Evolutionary conservation across 2,797 vertebrate species (phyloP).

Genomic region (Craterocephalus amniculus): DNA sequence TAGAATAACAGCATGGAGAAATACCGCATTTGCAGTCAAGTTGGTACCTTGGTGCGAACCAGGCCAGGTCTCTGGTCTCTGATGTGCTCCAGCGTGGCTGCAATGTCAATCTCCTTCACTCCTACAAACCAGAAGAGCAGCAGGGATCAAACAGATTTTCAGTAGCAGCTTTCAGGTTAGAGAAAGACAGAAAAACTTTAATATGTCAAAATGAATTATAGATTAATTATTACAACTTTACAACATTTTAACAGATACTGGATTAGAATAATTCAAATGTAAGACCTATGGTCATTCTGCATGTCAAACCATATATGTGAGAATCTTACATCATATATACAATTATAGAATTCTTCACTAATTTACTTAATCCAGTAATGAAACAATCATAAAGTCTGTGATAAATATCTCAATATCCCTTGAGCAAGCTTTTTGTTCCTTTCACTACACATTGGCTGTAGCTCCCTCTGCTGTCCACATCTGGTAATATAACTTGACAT

Average conservation of each 20-base stretch:
- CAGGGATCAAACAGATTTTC: background rate
- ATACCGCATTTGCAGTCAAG: background rate
- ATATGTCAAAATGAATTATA: background rate
- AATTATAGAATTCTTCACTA: background rate
- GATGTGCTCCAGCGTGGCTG: conserved; percentile 94
- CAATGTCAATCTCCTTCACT: conserved; percentile 98
- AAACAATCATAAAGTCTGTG: background rate
- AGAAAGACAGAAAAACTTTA: background rate
- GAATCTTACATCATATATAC: background rate
- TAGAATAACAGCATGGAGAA: background rate
- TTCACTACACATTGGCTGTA: background rate
- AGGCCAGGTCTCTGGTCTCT: conserved; percentile 94
- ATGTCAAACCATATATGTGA: background rate
- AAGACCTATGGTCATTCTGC: background rate
- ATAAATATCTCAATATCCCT: background rate
- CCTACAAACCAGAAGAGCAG: conserved; percentile 76
- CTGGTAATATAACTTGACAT: background rate
- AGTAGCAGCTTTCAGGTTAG: background rate
- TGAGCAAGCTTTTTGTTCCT: background rate
- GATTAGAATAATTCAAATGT: background rate
- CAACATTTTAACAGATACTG: background rate
- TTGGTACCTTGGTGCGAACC: conserved; percentile 93
- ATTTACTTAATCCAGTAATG: background rate
- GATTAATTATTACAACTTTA: no score
- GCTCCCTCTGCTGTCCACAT: conserved; percentile 32